Evolutionary conservation across 1,140 invertebrate species (phyloP).

Genomic region (Conus ventricosus): DNA sequence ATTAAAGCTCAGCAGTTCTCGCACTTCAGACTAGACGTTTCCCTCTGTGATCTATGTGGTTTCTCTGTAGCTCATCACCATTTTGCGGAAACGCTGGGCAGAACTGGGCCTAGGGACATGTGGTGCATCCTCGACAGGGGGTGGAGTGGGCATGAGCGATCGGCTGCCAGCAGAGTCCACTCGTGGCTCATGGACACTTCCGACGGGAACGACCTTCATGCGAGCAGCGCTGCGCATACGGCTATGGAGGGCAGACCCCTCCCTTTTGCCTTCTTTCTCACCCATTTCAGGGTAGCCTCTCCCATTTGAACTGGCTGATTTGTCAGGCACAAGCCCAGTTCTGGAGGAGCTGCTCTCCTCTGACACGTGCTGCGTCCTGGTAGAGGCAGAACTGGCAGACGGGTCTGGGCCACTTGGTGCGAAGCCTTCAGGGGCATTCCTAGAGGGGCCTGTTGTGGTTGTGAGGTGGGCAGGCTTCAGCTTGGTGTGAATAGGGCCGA

Average conservation of each 20-base stretch:
- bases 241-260: background rate
- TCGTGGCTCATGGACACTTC: background rate
- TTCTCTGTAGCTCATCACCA: constrained; percentile 59
- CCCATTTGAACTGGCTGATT: background rate
- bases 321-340: background rate
- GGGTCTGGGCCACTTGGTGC: background rate
- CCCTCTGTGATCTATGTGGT: background rate
- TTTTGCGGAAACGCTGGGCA: constrained; percentile 58
- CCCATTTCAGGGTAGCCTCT: too few relatives aligned
- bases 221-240: constrained; percentile 9
- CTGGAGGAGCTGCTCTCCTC: background rate
- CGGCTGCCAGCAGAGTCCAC: background rate
- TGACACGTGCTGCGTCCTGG: background rate
- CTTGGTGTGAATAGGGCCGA: background rate
- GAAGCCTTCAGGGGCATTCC: background rate
- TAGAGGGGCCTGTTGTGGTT: background rate
- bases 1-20: too few relatives aligned
- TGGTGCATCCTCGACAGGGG: constrained; percentile 27
- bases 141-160: constrained; percentile 31
- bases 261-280: background rate
- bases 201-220: constrained; percentile 21
- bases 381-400: background rate
- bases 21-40: too few relatives aligned
- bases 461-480: background rate
- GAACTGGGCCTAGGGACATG: constrained; percentile 53